Base-by-base conservation (phyloP, 1,140 invertebrate species). In the Micrasema minimum region DNA sequence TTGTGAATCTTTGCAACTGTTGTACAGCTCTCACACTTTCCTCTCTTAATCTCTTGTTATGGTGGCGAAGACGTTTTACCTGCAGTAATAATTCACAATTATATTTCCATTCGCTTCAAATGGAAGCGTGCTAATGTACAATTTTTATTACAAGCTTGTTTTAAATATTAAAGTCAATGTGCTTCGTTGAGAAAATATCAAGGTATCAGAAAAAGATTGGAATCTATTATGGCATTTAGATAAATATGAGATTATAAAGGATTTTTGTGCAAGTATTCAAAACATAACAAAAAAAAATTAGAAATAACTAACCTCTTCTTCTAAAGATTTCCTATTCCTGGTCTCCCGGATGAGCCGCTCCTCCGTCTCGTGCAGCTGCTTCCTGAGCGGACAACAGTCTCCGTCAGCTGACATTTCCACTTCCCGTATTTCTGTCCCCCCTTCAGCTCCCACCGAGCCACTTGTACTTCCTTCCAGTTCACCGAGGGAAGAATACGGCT, bases 1-100 rank as follows among this genome's bases (percentile, higher is more conserved):
- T 94, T 7, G 94, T 96, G 80, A 96, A 96, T 75, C 92, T 90
- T 18, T 93, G 87, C 9, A 97, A 86, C 78, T 97, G 95, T 76
- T 94, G 92, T 9, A 94, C 93, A 20, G 95, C 94, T 26, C 91
- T 91, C 69, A 94, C 92, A 14, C 92, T 94, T 80, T 96, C 94
- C 72, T 96, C 93, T 76, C 95, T 92, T 10, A 96, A 82, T 38
- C 94, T 88, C 7, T 90, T 87, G 82, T 97, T 97, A 78, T 96
- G 93, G 48, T 93, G 90, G 37, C 91, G 85, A 50, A 97, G 82
- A 48, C 92, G 87, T 62, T 91, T 87, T 2, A 95, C 91, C 82
- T 85, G 72, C 0, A 64, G 20, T 45, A 45, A 64, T 23, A 31
- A n/a, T n/a, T n/a, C n/a, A n/a, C n/a, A 31, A 31, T n/a, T n/a